These are phyloP conservation scores for Euglossa dilemma DNA, from an alignment of 1,140 invertebrate species.

Conservation along the genomic window DNA sequence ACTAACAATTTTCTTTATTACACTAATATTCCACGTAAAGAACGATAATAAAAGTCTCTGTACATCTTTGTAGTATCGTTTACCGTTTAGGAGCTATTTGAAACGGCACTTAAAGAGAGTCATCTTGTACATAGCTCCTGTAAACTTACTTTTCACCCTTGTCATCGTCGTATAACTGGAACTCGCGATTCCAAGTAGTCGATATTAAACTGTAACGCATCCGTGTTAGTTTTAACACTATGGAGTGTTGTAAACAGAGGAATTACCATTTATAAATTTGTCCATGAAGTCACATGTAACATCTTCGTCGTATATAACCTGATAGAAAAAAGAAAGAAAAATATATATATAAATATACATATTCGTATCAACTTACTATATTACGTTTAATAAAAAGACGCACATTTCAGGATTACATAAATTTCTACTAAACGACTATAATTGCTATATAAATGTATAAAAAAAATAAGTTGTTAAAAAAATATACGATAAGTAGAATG, in stretches of 20 bases:
- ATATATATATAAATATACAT: not conserved
- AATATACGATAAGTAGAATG: not conserved
- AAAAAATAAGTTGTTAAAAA: constrained; percentile 8
- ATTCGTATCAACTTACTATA: constrained; percentile 1
- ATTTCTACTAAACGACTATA: not conserved
- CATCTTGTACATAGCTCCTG: too few relatives aligned
- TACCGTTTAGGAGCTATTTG: too few relatives aligned
- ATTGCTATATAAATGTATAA: constrained; percentile 26
- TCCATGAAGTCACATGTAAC: constrained; percentile 1
- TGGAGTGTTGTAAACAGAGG: not conserved
- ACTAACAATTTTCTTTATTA: too few relatives aligned
- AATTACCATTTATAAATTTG: not conserved
- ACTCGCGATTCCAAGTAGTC: too few relatives aligned
- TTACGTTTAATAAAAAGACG: not conserved
- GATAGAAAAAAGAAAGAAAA: not conserved
- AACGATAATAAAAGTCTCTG: too few relatives aligned
- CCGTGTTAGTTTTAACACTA: too few relatives aligned
- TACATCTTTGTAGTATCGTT: too few relatives aligned
- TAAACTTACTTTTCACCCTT: too few relatives aligned
- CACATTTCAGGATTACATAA: not conserved
- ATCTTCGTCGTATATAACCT: not conserved
- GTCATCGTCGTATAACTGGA: too few relatives aligned
- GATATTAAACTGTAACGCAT: too few relatives aligned
- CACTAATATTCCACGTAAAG: too few relatives aligned
- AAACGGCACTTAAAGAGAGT: too few relatives aligned